These are phyloP conservation scores for Solenodon paradoxus DNA, from an alignment of 2,113 vertebrate species.

Conservation along the genomic window DNA sequence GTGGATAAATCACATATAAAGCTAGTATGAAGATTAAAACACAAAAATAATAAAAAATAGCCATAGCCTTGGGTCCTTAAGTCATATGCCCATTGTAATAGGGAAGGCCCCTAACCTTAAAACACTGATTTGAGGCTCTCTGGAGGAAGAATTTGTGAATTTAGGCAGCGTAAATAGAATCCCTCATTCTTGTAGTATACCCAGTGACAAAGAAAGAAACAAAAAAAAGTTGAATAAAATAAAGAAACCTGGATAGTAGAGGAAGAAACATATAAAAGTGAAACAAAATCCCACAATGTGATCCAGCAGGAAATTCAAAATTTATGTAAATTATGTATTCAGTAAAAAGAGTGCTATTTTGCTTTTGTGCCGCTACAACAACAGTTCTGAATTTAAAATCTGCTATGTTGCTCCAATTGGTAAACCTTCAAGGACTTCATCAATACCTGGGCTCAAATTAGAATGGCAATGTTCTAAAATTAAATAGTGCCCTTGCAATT, in stretches of 20 bases:
- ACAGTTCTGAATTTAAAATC: neutral
- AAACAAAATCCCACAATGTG: neutral
- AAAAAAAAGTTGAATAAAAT: neutral
- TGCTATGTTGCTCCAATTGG: neutral
- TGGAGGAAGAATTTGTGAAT: neutral
- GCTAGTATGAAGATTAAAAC: too few species aligned
- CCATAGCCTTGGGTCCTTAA: neutral
- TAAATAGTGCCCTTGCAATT: neutral
- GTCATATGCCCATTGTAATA: neutral
- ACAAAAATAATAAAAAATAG: too few species aligned
- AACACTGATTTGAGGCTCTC: neutral
- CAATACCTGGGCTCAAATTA: neutral
- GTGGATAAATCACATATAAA: too few species aligned
- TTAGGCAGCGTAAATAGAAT: neutral
- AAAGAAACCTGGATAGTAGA: neutral
- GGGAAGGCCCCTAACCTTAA: neutral
- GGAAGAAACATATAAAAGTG: neutral
- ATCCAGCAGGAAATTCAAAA: neutral
- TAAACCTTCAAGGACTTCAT: neutral
- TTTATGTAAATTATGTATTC: neutral
- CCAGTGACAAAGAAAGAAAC: neutral
- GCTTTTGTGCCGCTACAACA: neutral
- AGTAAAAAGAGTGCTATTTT: neutral
- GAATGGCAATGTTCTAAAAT: neutral
- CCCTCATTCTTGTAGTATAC: neutral